These are phyloP conservation scores for Heliothis subflexa DNA, from an alignment of 1,140 invertebrate genomes.

Conservation along the genomic window DNA sequence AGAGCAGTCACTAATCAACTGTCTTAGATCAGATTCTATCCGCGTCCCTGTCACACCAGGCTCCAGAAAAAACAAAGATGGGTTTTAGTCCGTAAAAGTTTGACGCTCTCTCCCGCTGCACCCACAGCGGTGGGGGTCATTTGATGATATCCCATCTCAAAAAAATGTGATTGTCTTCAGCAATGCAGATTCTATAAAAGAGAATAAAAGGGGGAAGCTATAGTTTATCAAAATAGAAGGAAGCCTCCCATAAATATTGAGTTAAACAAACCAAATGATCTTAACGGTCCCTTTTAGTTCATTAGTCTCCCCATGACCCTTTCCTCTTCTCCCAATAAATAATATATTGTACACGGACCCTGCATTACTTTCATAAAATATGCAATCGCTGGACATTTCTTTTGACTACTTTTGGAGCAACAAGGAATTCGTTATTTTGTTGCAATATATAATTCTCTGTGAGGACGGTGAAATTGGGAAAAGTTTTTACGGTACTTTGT, in stretches of 20 bases:
- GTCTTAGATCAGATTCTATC: no score
- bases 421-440: neutral
- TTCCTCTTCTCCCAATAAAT: constrained; percentile 8
- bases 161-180: no score
- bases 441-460: neutral
- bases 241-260: neutral
- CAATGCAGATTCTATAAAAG: no score
- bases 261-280: constrained; percentile 11
- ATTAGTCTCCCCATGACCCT: constrained; percentile 24
- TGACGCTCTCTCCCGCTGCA: no score
- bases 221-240: neutral
- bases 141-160: no score
- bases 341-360: constrained; percentile 6
- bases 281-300: neutral
- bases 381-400: neutral
- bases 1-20: no score
- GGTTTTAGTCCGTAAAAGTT: no score
- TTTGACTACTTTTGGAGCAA: neutral
- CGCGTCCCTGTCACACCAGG: no score
- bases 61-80: no score
- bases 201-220: no score
- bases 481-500: neutral
- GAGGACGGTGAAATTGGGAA: neutral
- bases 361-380: constrained; percentile 17
- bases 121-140: no score